Evolutionary conservation across 2,888 invertebrate genomes (phyloP).

Genomic region (Drosophila multiciliata): DNA sequence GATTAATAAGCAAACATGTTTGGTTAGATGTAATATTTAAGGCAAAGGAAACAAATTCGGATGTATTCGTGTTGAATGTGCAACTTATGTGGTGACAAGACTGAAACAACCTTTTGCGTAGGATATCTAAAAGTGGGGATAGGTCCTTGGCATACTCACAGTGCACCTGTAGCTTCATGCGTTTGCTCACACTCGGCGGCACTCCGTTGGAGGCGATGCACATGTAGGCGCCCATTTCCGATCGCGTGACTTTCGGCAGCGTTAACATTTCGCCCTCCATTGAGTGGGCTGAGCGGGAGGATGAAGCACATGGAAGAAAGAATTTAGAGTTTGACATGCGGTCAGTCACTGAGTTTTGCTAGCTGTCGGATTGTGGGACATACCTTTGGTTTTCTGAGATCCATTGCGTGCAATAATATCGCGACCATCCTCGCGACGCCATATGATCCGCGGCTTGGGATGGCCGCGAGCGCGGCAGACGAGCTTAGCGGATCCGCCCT

Average conservation of each 20-base stretch:
- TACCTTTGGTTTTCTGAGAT: conserved; percentile 90
- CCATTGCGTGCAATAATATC: conserved; percentile 92
- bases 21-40: background rate
- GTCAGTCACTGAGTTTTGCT: conserved; percentile 30
- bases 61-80: background rate
- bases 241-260: conserved; percentile 93
- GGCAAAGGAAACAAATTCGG: background rate
- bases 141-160: conserved; percentile 88
- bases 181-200: conserved; percentile 94
- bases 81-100: background rate
- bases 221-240: conserved; percentile 95
- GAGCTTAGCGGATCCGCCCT: conserved; percentile 94
- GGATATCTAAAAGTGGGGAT: background rate
- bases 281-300: conserved; percentile 86
- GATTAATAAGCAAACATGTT: background rate
- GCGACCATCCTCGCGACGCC: conserved; percentile 94
- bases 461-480: conserved; percentile 94
- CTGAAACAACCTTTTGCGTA: background rate
- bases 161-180: conserved; percentile 95
- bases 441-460: conserved; percentile 93
- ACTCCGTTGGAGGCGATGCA: conserved; percentile 96
- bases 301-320: background rate
- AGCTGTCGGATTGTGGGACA: conserved; percentile 34
- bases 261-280: conserved; percentile 93
- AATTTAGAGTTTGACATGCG: conserved; percentile 41